Evolutionary conservation across 2,113 vertebrate species (phyloP).

Genomic region (Genyomyrus donnyi): DNA sequence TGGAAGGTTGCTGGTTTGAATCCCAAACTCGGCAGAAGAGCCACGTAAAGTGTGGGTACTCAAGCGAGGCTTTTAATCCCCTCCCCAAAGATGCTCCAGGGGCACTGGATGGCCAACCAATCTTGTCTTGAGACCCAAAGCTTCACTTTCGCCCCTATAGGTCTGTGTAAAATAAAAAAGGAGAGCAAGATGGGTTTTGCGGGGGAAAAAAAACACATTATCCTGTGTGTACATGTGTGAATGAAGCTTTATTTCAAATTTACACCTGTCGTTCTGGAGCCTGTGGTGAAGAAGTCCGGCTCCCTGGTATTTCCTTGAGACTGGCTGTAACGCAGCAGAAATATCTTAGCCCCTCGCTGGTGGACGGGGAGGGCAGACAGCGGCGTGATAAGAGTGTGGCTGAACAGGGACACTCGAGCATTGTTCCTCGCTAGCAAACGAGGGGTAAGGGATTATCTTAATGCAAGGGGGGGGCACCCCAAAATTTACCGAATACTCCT

Average conservation of each 20-base stretch:
- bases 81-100: background rate
- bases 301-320: background rate
- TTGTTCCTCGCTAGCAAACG: background rate
- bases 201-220: too few relatives aligned
- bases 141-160: background rate
- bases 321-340: background rate
- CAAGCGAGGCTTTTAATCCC: background rate
- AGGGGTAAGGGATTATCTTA: constrained; percentile 14
- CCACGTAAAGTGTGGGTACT: background rate
- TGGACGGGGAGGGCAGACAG: background rate
- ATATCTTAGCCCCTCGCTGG: background rate
- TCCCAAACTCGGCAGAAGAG: background rate
- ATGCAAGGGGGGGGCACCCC: background rate
- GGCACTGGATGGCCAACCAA: background rate
- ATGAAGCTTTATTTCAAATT: background rate
- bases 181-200: background rate
- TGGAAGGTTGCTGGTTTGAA: background rate
- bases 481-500: background rate
- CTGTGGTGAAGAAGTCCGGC: background rate
- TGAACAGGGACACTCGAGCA: background rate
- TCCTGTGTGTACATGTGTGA: background rate
- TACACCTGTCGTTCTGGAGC: background rate
- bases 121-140: background rate
- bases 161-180: background rate
- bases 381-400: background rate